Base-by-base conservation (phyloP, 2,797 vertebrate species). In the Simalia tracyae region DNA sequence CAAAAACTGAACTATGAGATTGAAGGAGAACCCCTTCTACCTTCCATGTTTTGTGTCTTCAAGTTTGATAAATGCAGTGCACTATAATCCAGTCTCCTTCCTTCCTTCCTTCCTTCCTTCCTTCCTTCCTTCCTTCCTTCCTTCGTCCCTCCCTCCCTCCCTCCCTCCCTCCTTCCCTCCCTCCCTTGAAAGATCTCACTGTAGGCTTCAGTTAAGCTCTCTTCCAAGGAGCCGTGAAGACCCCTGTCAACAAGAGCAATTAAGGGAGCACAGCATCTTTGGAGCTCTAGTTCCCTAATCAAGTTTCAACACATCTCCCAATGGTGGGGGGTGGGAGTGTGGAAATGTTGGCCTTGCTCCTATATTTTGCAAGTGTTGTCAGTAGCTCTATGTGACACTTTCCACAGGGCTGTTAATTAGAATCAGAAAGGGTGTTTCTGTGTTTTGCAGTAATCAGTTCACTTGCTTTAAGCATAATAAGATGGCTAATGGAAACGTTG, bases 401-500 rank as follows among this genome's bases (percentile, higher is more conserved):
- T 84, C 87, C 90, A 31, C 88, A 92, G 72, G 85, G 88, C 24
- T 26, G n/a, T 10, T 84, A 84, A 84, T 54, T 56, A 81, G 84
- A 0, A 2, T 19, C 36, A 85, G 61, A 24, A 31, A 14, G 85
- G 64, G 28, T 89, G 81, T 84, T 68, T 91, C 89, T 28, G 89
- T 42, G 87, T 72, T 64, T 28, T 59, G 86, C 56, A 56, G 63
- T 91, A 84, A 84, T 85, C 76, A 86, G 0, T 66, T 95, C 84
- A 2, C 31, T 31, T 85, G 93, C 17, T 84, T 57, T 50, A 72
- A 63, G 60, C 92, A 84, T 76, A 92, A 91, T 92, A 93, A 88
- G 50, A 57, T 89, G 94, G 95, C 93, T 95, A 95, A 95, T 90
- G 84, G 57, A 91, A 95, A 91, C 56, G 88, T 92, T 95, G 96